phyloP scores from a whole-genome alignment of 2,888 invertebrate genomes.

The Andrena bucephala region DNA sequence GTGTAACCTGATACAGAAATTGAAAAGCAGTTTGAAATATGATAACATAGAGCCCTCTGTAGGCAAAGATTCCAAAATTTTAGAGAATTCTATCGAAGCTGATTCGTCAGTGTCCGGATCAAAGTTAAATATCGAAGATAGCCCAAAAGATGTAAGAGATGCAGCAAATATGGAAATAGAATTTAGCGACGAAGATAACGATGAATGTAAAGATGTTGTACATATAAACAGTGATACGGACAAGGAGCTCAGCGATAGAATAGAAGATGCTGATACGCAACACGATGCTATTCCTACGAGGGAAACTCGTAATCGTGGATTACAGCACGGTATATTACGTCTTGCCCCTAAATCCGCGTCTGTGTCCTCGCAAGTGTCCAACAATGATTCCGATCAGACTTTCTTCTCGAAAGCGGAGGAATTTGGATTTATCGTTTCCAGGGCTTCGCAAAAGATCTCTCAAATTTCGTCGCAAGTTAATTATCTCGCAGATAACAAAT shows the following conservation, averaged over 20 bases:
- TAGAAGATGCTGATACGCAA: slow-evolving; percentile 70
- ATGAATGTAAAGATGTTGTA: not conserved
- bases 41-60: not conserved
- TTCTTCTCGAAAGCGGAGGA: slow-evolving; percentile 45
- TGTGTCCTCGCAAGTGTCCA: not conserved
- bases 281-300: slow-evolving; percentile 1
- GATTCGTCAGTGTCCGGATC: not conserved
- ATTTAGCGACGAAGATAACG: slow-evolving; percentile 33
- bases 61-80: not conserved
- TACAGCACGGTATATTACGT: not conserved
- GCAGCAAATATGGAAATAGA: slow-evolving; percentile 51
- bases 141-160: slow-evolving; percentile 14
- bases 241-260: slow-evolving; percentile 54
- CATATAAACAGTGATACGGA: slow-evolving; percentile 60
- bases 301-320: not conserved
- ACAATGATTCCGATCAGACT: slow-evolving; percentile 46
- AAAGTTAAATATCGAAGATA: slow-evolving; percentile 33
- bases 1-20: not conserved
- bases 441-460: slow-evolving; percentile 65
- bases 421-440: not conserved
- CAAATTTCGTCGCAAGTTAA: slow-evolving; percentile 49
- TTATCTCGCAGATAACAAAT: not conserved
- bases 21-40: not conserved
- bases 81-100: not conserved
- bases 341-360: not conserved